Evolutionary conservation across 92 coral and sea anemone genomes (phyloP).

Genomic region (Epizoanthus illoricatus): DNA sequence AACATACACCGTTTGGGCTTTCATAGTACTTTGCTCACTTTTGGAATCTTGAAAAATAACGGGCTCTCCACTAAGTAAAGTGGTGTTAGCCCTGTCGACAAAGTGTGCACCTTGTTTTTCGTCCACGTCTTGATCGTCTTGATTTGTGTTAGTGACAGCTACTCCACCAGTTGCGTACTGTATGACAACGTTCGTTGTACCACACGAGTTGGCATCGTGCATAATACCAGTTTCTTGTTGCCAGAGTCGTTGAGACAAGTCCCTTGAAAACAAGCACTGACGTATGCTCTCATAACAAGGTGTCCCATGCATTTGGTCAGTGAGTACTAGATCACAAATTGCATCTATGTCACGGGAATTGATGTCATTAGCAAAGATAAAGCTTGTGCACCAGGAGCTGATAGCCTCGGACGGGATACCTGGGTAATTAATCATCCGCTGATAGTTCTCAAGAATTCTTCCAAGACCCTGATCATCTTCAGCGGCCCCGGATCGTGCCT

Average conservation of each 20-base stretch:
- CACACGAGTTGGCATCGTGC: neutral
- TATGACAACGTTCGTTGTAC: too few relatives aligned
- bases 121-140: too few relatives aligned
- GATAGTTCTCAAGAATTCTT: constrained; percentile 41
- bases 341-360: constrained; percentile 58
- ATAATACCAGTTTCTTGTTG: too few relatives aligned
- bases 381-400: constrained; percentile 63
- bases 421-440: constrained; percentile 36
- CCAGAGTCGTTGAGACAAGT: constrained; percentile 20
- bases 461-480: constrained; percentile 48
- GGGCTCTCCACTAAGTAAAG: too few relatives aligned
- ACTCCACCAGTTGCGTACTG: too few relatives aligned
- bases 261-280: constrained; percentile 31
- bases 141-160: too few relatives aligned
- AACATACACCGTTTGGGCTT: too few relatives aligned
- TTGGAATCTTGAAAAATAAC: too few relatives aligned
- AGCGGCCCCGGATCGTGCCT: too few relatives aligned
- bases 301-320: constrained; percentile 19
- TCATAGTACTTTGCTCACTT: too few relatives aligned
- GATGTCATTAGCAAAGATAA: constrained; percentile 29
- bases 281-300: constrained; percentile 35
- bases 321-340: constrained; percentile 41
- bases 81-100: too few relatives aligned
- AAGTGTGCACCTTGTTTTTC: too few relatives aligned
- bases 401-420: constrained; percentile 13